Evolutionary conservation across 2,113 vertebrate species (phyloP), one percentile per base, ranked within the genome.

Genomic region (Isurus oxyrinchus): DNA sequence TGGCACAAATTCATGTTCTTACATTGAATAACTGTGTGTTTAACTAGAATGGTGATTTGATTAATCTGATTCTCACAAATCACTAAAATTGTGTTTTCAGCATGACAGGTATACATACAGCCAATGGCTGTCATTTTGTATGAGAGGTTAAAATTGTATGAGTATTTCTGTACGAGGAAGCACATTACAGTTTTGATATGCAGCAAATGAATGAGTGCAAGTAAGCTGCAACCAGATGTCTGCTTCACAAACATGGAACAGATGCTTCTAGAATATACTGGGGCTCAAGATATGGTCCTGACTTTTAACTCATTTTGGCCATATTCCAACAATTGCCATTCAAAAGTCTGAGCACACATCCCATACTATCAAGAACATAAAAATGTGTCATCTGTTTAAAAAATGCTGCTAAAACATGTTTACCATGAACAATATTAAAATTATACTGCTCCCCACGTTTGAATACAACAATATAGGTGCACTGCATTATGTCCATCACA

Each of bases 151-250:
- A 76, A 76, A 76, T 76, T 35, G 19, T 31, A 57, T 91, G 55
- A 91, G 11, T 27, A 91, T 91, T 59, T 91, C 14, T 59, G 10
- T 91, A 35, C 14, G 31, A 59, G 31, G 55, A 59, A 91, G 31
- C 49, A 57, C 25, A 44, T 31, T 35, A 91, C 88, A 91, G 49
- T 59, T 55, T n/a, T 91, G 57, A 90, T 55, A 3, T 4, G 31
- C 57, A 31, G 25, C 31, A 91, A 91, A 59, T 91, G 88, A 91
- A 91, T 90, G 87, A 90, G 55, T 57, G 25, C 3, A 25, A 55
- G 53, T 35, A 91, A 59, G 88, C 88, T 91, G 57, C 55, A 91
- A 59, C 27, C 88, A 91, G 88, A 55, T 91, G 88, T 91, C 88
- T 61, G 88, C 88, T 91, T 91, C 88, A 91, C 25, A 5, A 91